These are phyloP conservation scores for Leptosomus discolor DNA, from an alignment of 2,113 vertebrate genomes.

Conservation along the genomic window DNA sequence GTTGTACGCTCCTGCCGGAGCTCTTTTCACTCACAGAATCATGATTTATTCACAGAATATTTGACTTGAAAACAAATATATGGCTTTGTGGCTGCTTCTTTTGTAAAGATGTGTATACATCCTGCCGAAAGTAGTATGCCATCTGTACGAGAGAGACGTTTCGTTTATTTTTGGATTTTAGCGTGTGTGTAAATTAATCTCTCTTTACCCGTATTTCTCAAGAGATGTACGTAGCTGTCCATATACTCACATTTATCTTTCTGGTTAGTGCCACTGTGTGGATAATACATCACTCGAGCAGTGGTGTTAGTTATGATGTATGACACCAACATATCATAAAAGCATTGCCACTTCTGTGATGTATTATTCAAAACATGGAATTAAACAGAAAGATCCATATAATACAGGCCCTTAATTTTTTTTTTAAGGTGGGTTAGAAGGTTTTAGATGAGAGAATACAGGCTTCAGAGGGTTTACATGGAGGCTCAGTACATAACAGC, in stretches of 20 bases:
- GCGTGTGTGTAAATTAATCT: background rate
- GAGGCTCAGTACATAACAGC: background rate
- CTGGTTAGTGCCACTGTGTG: constrained; percentile 16
- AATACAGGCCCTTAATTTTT: background rate
- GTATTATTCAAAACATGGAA: constrained; percentile 58
- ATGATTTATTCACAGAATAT: background rate
- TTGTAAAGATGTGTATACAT: background rate
- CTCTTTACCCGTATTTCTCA: background rate
- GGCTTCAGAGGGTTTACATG: background rate
- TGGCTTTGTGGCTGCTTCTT: background rate
- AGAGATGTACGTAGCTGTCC: background rate
- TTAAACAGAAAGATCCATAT: constrained; percentile 54
- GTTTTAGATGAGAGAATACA: background rate
- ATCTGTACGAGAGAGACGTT: background rate
- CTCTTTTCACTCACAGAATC: background rate
- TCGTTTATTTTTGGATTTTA: constrained; percentile 18
- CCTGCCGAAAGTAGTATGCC: background rate
- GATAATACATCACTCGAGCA: constrained; percentile 59
- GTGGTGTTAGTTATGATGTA: constrained; percentile 57
- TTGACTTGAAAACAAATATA: background rate
- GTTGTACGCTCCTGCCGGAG: background rate
- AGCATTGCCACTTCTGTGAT: constrained; percentile 55
- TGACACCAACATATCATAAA: constrained; percentile 57
- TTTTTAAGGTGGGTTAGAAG: constrained; percentile 19
- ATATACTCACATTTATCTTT: constrained; percentile 50